phyloP scores from a whole-genome alignment of 2,888 invertebrate species.

The Atethmia centrago region DNA sequence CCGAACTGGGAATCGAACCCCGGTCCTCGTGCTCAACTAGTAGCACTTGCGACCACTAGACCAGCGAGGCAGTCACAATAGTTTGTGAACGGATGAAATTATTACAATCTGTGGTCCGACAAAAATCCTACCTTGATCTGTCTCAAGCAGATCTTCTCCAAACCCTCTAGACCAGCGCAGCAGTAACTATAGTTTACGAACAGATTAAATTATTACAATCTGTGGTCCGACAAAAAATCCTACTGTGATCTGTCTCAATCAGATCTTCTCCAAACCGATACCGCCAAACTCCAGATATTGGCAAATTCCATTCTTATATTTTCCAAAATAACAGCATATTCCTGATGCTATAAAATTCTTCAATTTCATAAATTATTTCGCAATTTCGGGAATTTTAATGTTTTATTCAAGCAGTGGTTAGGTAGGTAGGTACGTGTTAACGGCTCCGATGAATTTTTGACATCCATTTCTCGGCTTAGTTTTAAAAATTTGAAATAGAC shows the following conservation, averaged over 20 bases:
- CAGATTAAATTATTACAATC: background rate
- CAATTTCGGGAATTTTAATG: conserved; percentile 74
- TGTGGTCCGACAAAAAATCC: background rate
- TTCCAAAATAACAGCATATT: conserved; percentile 52
- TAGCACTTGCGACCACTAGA: no score
- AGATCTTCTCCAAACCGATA: background rate
- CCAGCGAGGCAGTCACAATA: no score
- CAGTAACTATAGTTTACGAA: background rate
- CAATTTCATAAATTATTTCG: conserved; percentile 73
- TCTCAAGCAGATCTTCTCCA: background rate
- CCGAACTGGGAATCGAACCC: no score
- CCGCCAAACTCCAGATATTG: background rate
- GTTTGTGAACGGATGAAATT: background rate
- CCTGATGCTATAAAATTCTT: conserved; percentile 69
- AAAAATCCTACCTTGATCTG: background rate
- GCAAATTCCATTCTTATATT: conserved; percentile 19
- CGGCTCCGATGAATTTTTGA: conserved; percentile 72
- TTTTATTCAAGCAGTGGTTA: conserved; percentile 72
- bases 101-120: background rate
- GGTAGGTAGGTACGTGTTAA: conserved; percentile 67
- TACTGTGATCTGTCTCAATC: background rate
- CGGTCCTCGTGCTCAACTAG: no score
- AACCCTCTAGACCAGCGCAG: no score
- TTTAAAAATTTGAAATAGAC: conserved; percentile 57
- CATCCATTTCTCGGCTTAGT: conserved; percentile 53